phyloP scores from a whole-genome alignment of 2,888 invertebrate species.

The Helicoverpa assulta region DNA sequence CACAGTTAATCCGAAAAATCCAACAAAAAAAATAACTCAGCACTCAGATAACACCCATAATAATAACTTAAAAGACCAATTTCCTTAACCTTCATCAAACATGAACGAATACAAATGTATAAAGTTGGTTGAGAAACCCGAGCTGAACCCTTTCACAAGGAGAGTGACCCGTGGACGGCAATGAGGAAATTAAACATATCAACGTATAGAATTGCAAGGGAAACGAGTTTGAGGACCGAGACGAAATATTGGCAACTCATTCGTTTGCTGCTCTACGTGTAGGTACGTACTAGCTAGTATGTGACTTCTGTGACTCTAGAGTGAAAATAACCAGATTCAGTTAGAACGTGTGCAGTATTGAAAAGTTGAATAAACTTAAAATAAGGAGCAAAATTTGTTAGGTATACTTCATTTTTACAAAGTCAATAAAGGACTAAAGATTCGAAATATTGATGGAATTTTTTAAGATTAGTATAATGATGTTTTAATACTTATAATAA shows the following conservation, averaged over 20 bases:
- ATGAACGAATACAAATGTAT: constrained; percentile 42
- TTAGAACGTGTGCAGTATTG: too few relatives aligned
- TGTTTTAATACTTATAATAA: too few relatives aligned
- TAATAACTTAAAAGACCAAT: constrained; percentile 56
- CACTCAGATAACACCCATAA: constrained; percentile 43
- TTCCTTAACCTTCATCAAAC: constrained; percentile 54
- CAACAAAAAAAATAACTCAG: constrained; percentile 16
- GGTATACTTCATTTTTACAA: too few relatives aligned
- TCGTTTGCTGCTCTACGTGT: constrained; percentile 26
- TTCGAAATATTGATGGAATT: too few relatives aligned
- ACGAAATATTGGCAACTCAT: constrained; percentile 50
- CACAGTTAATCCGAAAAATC: constrained; percentile 3
- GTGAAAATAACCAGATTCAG: too few relatives aligned
- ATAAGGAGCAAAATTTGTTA: too few relatives aligned
- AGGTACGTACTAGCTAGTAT: neutral
- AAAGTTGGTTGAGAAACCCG: constrained; percentile 43
- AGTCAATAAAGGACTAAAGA: too few relatives aligned
- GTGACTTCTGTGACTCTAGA: neutral
- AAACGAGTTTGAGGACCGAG: constrained; percentile 54
- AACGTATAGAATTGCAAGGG: constrained; percentile 67
- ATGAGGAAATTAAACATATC: constrained; percentile 74
- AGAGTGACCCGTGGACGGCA: constrained; percentile 66
- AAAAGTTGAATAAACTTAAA: too few relatives aligned
- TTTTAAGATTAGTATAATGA: too few relatives aligned
- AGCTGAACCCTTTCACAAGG: constrained; percentile 56